A percentile compares a stretch with the other conserved stretches of the same genome.
Conservation (phyloP, 1,140 invertebrate species). For the Drosophila pseudoananassae region DNA sequence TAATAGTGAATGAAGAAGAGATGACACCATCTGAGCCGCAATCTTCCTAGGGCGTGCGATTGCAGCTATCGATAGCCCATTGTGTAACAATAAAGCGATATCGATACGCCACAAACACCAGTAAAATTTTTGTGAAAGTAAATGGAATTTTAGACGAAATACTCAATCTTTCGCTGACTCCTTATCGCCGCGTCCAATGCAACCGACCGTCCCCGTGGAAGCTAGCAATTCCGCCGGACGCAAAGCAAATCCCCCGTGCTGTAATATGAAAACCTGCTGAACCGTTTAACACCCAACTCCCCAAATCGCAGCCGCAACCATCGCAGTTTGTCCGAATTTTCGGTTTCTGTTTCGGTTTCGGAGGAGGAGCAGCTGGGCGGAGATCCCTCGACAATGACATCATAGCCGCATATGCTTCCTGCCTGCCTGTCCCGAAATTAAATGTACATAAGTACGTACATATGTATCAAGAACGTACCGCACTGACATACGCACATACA, state of each 20-base stretch:
- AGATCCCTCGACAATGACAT: conserved; percentile 70
- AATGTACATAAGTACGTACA: conserved; percentile 54
- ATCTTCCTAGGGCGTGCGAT: background rate
- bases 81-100: conserved; percentile 21
- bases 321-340: conserved; percentile 16
- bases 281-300: conserved; percentile 33
- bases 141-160: conserved; percentile 29
- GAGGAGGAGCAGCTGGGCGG: conserved; percentile 30
- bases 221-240: conserved; percentile 5
- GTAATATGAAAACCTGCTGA: conserved; percentile 32
- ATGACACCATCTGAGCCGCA: background rate
- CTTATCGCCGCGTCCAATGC: conserved; percentile 21
- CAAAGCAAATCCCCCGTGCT: conserved; percentile 11
- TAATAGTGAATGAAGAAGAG: background rate
- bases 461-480: conserved; percentile 8
- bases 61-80: background rate
- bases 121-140: conserved; percentile 43
- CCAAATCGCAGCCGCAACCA: conserved; percentile 20
- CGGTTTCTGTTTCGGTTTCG: conserved; percentile 10
- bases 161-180: conserved; percentile 22
- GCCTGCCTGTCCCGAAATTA: conserved; percentile 35
- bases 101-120: conserved; percentile 24
- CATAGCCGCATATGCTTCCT: conserved; percentile 66
- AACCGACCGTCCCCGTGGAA: conserved; percentile 13
- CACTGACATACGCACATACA: conserved; percentile 24